Evolutionary conservation across 2,797 vertebrate genomes (phyloP).

Genomic region (Pelochelys cantorii): DNA sequence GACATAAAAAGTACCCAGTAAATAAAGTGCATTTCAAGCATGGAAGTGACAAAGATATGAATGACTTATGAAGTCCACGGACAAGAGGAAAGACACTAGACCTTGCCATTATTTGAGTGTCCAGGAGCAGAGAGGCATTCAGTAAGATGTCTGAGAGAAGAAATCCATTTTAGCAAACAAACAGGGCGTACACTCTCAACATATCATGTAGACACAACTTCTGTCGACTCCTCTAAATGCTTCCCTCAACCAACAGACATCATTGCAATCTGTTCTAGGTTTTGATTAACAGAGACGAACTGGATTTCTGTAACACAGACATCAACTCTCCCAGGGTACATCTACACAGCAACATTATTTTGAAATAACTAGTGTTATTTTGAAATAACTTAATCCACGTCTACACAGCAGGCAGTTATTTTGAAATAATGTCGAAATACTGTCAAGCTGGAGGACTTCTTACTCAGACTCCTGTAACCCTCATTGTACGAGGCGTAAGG

Average conservation of each 20-base stretch:
- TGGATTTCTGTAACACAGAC: neutral
- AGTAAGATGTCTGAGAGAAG: neutral
- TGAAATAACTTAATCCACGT: no score
- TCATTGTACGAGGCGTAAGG: no score
- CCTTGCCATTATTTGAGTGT: neutral
- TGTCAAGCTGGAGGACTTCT: no score
- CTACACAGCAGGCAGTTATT: no score
- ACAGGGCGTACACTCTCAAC: neutral
- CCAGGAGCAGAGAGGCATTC: neutral
- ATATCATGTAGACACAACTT: neutral
- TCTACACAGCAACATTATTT: no score
- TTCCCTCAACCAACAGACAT: neutral
- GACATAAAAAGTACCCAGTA: neutral
- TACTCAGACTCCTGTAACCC: no score
- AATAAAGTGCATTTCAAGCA: neutral
- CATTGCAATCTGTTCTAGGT: neutral
- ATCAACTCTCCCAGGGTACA: no score
- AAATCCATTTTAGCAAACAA: neutral
- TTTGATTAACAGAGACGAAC: neutral
- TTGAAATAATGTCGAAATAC: no score
- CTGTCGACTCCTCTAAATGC: neutral
- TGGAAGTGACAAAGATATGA: neutral
- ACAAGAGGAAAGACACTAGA: neutral
- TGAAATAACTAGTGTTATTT: no score
- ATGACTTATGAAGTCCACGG: neutral